Base-by-base conservation (phyloP, 2,797 vertebrate genomes). In the Sebastes baramenuke region DNA sequence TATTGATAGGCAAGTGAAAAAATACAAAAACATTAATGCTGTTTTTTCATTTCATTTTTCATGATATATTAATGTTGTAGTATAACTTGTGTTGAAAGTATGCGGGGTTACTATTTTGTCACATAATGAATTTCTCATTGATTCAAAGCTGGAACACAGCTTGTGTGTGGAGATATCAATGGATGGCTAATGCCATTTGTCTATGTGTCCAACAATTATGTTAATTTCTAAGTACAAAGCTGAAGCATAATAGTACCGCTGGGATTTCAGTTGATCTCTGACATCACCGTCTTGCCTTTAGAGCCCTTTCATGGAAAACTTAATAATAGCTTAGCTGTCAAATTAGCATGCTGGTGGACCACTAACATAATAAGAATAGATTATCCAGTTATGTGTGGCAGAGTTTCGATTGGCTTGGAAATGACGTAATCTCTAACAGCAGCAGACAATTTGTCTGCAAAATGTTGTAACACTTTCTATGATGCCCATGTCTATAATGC, bases 311-410 rank as follows among this genome's bases (percentile, higher is more conserved):
- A 75, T 66, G 69, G 54, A 90, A 90, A 90, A 87, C 52, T 60
- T 75, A 82, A 74, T 83, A 75, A 72, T 20, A 74, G 58, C 77
- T 80, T 55, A 85, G 69, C 65, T 60, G 85, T 90, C 82, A 61
- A 77, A 90, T 87, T 87, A 87, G 65, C 34, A 81, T 84, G 83
- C 71, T 42, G 74, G 79, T 77, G 76, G n/a, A 34, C 46, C 61
- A 18, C 75, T 81, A 82, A 87, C 72, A 14, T 65, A 75, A 68
- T 88, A 67, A 89, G 52, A 77, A 83, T 76, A 46, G 86, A 90
- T 89, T 68, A 84, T 67, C 55, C 34, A 78, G 54, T 86, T 73
- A 66, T 56, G 64, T 60, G 70, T 68, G 67, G 42, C 80, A 76
- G 74, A 36, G 56, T 74, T 77, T 54, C 76, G 52, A 68, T 18